These are phyloP conservation scores for Mus minutoides DNA, from an alignment of 2,797 vertebrate species.

Conservation along the genomic window DNA sequence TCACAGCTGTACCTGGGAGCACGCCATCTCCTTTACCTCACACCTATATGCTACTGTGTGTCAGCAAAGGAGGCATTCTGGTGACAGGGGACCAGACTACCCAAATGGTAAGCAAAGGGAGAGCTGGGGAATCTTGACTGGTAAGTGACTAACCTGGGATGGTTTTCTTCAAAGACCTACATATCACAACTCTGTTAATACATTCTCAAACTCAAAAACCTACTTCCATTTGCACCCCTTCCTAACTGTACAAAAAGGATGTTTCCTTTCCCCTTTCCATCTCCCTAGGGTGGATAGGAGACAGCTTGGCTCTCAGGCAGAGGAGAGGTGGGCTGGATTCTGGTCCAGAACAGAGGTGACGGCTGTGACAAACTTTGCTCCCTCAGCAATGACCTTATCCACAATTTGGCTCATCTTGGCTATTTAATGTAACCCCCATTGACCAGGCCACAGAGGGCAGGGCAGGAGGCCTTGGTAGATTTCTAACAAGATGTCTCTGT, in stretches of 20 bases:
- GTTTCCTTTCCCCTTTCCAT: background rate
- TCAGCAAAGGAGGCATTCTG: slow-evolving; percentile 2
- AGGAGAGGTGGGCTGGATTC: background rate
- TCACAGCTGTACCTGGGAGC: background rate
- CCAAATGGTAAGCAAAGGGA: slow-evolving; percentile 23
- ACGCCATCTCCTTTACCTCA: background rate
- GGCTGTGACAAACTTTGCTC: background rate
- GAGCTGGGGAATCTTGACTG: background rate
- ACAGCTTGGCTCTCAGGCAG: background rate
- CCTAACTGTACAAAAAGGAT: slow-evolving; percentile 89
- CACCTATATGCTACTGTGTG: background rate
- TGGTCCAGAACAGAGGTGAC: background rate
- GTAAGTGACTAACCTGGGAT: slow-evolving; percentile 63
- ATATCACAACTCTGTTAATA: slow-evolving; percentile 88
- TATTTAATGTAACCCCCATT: background rate
- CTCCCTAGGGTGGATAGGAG: background rate
- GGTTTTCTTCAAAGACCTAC: slow-evolving; percentile 84
- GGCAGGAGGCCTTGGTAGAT: background rate
- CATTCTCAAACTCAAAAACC: slow-evolving; percentile 76
- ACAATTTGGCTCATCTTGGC: background rate
- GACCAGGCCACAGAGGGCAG: background rate
- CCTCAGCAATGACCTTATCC: background rate
- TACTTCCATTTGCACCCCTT: slow-evolving; percentile 81
- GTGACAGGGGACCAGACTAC: slow-evolving; percentile 39
- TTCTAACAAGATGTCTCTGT: background rate